Conservation (phyloP, 1,140 invertebrate genomes). For the Orchesella cincta region DNA sequence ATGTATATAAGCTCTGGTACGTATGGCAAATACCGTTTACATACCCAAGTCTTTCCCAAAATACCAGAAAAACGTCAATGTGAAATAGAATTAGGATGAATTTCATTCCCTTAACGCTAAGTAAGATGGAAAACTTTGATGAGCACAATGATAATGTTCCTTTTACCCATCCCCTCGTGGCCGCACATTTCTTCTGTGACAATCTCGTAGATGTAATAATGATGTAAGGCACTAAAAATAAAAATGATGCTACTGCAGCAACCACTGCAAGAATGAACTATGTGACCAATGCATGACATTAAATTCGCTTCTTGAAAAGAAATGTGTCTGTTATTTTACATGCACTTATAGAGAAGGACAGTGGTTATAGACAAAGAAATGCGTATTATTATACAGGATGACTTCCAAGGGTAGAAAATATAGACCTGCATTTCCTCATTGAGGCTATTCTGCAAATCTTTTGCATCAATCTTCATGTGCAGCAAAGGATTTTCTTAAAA, state of each 20-base stretch:
- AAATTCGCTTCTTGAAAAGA: background rate
- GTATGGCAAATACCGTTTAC: too few relatives aligned
- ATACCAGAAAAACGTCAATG: slow-evolving; percentile 27
- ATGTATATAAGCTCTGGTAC: too few relatives aligned
- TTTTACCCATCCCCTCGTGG: background rate
- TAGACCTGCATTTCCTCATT: too few relatives aligned
- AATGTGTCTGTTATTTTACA: background rate
- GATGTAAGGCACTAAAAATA: background rate
- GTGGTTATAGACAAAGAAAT: background rate
- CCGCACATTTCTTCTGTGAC: slow-evolving; percentile 21
- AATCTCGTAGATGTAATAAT: slow-evolving; percentile 13
- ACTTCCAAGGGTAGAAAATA: too few relatives aligned
- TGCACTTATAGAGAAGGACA: background rate
- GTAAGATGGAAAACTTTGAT: slow-evolving; percentile 27
- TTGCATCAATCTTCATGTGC: too few relatives aligned
- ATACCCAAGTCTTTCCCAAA: too few relatives aligned
- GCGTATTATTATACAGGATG: background rate
- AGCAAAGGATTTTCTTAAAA: too few relatives aligned
- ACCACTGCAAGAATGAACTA: background rate
- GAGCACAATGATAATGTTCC: slow-evolving; percentile 39
- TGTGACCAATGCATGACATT: background rate
- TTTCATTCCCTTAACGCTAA: slow-evolving; percentile 41
- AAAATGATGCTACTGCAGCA: background rate
- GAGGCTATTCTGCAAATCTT: too few relatives aligned
- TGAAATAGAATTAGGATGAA: slow-evolving; percentile 50